These are phyloP conservation scores for Haliclona indistincta DNA, from an alignment of 37 sponge, comb jelly and placozoan genomes.

Conservation along the genomic window DNA sequence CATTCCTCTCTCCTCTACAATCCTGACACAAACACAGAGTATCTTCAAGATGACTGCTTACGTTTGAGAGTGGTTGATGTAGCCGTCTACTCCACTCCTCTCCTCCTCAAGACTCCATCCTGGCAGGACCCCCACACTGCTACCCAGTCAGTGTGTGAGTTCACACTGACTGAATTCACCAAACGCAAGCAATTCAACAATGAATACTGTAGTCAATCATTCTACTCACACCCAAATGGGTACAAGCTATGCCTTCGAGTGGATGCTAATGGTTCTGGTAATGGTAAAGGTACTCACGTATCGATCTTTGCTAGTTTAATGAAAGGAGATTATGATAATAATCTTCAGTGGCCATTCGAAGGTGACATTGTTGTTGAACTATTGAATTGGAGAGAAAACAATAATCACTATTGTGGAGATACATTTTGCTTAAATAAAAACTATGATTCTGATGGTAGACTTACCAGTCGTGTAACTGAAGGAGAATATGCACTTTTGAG, in stretches of 20 bases:
- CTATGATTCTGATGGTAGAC: background rate
- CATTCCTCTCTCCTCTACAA: no score
- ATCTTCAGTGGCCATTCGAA: conserved; percentile 23
- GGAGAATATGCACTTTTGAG: background rate
- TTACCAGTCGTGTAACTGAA: background rate
- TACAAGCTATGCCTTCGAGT: conserved; percentile 41
- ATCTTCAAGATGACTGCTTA: conserved; percentile 11
- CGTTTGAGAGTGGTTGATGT: background rate
- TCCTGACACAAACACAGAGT: background rate
- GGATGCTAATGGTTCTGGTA: conserved; percentile 17
- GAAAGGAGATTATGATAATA: conserved; percentile 35
- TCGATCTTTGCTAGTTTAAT: conserved; percentile 9
- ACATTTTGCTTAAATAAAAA: background rate
- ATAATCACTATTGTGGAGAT: background rate
- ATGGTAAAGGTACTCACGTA: conserved; percentile 16
- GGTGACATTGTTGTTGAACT: background rate
- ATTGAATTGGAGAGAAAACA: background rate
- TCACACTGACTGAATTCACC: background rate
- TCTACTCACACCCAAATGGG: conserved; percentile 28
- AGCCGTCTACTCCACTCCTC: conserved; percentile 3
- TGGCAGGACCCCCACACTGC: no score
- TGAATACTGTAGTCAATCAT: background rate
- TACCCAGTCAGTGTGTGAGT: background rate
- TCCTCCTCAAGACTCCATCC: background rate
- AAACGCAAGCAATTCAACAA: background rate